Evolutionary conservation across 2,888 invertebrate genomes (phyloP), one percentile per base, ranked within the genome.

Genomic region (Cephalotes varians): DNA sequence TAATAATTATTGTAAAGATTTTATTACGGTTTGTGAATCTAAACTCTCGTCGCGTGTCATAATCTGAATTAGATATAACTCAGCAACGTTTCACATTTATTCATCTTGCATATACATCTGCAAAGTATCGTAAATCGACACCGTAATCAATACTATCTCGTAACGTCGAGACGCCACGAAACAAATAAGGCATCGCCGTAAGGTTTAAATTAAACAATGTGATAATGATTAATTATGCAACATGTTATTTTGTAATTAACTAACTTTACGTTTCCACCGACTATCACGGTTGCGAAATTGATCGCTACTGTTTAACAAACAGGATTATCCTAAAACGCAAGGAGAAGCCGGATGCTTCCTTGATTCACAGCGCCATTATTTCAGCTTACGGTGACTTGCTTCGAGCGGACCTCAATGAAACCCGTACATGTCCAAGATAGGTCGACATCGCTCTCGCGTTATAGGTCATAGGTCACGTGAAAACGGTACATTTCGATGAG

Each of bases 401-500:
- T 44, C 31, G 37, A 54, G 10, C 47, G 37, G 9, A 62, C 73
- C 73, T 31, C 73, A 62, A 60, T 62, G 47, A 47, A 62, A 73
- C 47, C 31, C 31, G 34, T 60, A 62, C 62, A 62, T 47, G 73
- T 73, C 47, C 73, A 47, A 18, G 51, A 28, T 51, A 54, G 44
- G 62, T 34, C 12, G 64, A 44, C 51, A 40, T 77, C 51, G 76
- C 15, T 47, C 44, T 82, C 56, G 37, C 76, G 85, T 82, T 82
- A 74, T 82, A 82, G 85, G 82, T 82, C 79, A 74, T 31, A 77
- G 82, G 71, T 86, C 79, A 65, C 47, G 49, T 40, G 71, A 69
- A 76, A 62, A 72, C 28, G 34, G 44, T 34, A 62, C 31, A 62
- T 62, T 47, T 74, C 37, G 62, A 74, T 74, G 47, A 60, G 73